Percentiles rank a stretch among this genome's conserved stretches.
These are phyloP conservation scores for Pseudococcus viburni DNA, from an alignment of 2,888 invertebrate genomes.

Conservation along the genomic window DNA sequence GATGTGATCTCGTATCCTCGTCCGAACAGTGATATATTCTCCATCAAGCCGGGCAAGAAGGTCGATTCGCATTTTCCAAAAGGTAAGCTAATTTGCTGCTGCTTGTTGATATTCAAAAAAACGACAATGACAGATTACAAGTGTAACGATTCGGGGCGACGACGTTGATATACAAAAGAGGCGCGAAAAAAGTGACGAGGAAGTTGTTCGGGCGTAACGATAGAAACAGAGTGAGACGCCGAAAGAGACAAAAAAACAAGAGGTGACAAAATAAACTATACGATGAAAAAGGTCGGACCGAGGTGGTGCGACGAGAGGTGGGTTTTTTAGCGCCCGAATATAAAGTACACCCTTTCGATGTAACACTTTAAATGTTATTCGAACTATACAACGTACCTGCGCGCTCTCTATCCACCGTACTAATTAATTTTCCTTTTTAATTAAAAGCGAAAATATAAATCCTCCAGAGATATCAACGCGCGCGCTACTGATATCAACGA, in stretches of 20 bases:
- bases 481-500: slow-evolving; percentile 60
- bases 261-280: slow-evolving; percentile 18
- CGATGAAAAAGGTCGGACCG: slow-evolving; percentile 23
- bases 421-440: slow-evolving; percentile 66
- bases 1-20: slow-evolving; percentile 63
- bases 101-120: not conserved
- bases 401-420: slow-evolving; percentile 37
- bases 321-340: slow-evolving; percentile 31
- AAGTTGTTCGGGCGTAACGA: slow-evolving; percentile 8
- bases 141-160: slow-evolving; percentile 9
- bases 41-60: slow-evolving; percentile 61
- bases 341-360: slow-evolving; percentile 64
- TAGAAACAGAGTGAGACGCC: not conserved
- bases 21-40: slow-evolving; percentile 60
- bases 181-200: slow-evolving; percentile 13
- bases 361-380: slow-evolving; percentile 60
- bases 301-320: not conserved
- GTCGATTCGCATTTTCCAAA: slow-evolving; percentile 63
- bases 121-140: slow-evolving; percentile 34
- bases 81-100: slow-evolving; percentile 57
- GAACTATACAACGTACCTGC: slow-evolving; percentile 55
- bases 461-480: slow-evolving; percentile 65
- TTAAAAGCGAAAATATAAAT: slow-evolving; percentile 66
- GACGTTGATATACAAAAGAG: not conserved
- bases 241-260: not conserved